These are phyloP conservation scores for Planococcus citri DNA, from an alignment of 1,140 invertebrate species.

Conservation along the genomic window DNA sequence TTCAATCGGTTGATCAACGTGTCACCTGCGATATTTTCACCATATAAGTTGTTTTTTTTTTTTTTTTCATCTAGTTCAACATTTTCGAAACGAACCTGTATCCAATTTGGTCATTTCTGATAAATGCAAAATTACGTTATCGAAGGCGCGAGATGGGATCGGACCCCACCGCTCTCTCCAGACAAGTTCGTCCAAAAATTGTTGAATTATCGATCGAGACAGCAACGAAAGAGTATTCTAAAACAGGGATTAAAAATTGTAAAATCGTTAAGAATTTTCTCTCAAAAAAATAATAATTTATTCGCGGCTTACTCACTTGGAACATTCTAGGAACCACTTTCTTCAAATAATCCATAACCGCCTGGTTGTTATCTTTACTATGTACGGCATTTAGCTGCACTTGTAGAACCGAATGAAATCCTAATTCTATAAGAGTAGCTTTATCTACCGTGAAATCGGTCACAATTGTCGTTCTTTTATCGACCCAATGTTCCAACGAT, in stretches of 20 bases:
- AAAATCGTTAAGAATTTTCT: neutral
- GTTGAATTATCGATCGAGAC: constrained; percentile 71
- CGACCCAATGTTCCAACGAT: constrained; percentile 60
- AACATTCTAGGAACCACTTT: constrained; percentile 79
- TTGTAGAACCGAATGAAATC: constrained; percentile 60
- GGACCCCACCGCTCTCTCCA: constrained; percentile 64
- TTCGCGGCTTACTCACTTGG: constrained; percentile 30
- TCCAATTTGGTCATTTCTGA: constrained; percentile 58
- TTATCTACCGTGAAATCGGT: constrained; percentile 75
- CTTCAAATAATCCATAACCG: constrained; percentile 75
- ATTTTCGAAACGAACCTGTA: constrained; percentile 30
- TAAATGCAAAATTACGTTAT: constrained; percentile 65
- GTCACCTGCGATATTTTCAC: constrained; percentile 34
- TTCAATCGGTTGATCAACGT: constrained; percentile 43
- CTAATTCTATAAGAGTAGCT: constrained; percentile 55
- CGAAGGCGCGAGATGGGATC: constrained; percentile 60
- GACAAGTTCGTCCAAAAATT: constrained; percentile 75
- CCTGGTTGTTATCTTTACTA: constrained; percentile 47
- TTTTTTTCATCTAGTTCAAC: neutral
- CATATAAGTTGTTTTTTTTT: constrained; percentile 24
- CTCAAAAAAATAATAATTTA: neutral
- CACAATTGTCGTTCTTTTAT: constrained; percentile 58
- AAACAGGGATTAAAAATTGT: constrained; percentile 25
- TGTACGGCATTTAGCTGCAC: constrained; percentile 45
- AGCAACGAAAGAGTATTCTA: constrained; percentile 72